Percentiles rank a stretch among this genome's conserved stretches.
These are phyloP conservation scores for Arizona elegans DNA, from an alignment of 2,113 vertebrate species.

Conservation along the genomic window DNA sequence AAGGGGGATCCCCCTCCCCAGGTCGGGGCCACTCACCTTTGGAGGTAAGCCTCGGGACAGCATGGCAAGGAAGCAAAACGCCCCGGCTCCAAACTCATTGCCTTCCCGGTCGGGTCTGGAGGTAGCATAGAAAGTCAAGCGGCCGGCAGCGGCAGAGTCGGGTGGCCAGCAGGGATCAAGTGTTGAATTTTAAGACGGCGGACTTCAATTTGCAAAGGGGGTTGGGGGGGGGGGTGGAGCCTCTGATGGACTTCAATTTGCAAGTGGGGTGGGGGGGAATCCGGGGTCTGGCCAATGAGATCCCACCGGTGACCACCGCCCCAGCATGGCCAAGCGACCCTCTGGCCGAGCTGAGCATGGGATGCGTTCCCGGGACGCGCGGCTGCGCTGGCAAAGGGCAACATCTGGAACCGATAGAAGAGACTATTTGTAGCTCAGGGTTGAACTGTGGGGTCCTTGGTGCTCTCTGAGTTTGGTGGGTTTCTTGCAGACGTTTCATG, in stretches of 20 bases:
- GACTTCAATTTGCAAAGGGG: background rate
- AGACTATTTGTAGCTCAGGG: background rate
- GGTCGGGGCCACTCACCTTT: constrained; percentile 82
- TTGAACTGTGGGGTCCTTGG: background rate
- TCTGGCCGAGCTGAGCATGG: constrained; percentile 87
- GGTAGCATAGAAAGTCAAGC: constrained; percentile 65
- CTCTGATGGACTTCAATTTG: background rate
- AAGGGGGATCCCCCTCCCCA: background rate
- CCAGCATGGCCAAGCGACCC: constrained; percentile 74
- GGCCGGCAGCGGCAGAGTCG: constrained; percentile 85
- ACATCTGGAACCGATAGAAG: background rate
- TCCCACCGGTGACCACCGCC: constrained; percentile 63
- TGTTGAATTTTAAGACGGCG: constrained; percentile 70
- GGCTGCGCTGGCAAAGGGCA: constrained; percentile 45
- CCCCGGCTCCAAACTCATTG: constrained; percentile 85
- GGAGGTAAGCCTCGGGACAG: constrained; percentile 88
- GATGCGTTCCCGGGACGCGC: constrained; percentile 57
- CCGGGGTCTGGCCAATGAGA: constrained; percentile 83
- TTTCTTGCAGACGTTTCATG: background rate
- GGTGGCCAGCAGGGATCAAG: constrained; percentile 82
- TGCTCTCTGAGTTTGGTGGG: no score
- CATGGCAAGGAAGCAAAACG: constrained; percentile 84
- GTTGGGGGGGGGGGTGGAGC: background rate
- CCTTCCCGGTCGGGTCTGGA: constrained; percentile 67
- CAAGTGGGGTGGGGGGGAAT: constrained; percentile 47